Percentiles rank a stretch among this genome's conserved stretches.
These are phyloP conservation scores for Drosophila austrosaltans DNA, from an alignment of 2,888 invertebrate species.

Conservation along the genomic window DNA sequence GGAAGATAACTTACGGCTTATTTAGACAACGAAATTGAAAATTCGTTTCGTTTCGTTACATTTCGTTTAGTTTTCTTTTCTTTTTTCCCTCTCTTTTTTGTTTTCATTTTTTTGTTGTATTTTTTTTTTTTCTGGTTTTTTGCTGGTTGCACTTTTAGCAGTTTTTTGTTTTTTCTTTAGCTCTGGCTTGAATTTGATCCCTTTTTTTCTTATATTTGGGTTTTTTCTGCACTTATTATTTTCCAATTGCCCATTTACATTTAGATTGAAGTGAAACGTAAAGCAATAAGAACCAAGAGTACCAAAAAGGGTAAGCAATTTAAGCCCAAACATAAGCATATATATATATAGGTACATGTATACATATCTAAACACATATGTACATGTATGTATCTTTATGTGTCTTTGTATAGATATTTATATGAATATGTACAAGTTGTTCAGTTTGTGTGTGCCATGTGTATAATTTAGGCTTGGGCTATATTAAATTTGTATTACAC, in stretches of 20 bases:
- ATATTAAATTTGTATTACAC: constrained; percentile 49
- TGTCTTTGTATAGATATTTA: neutral
- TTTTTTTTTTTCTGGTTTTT: constrained; percentile 15
- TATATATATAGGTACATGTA: neutral
- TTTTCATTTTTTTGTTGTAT: neutral
- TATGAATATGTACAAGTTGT: constrained; percentile 9
- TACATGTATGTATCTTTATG: neutral
- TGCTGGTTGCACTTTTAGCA: constrained; percentile 22
- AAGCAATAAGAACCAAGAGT: constrained; percentile 42
- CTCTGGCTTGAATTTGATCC: constrained; percentile 14
- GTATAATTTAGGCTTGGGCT: constrained; percentile 19
- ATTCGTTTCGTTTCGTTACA: constrained; percentile 41
- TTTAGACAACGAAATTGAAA: constrained; percentile 66
- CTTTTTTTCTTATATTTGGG: constrained; percentile 9
- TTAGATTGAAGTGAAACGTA: constrained; percentile 62
- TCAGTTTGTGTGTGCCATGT: neutral
- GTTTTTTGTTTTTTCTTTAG: constrained; percentile 22
- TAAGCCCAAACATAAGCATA: constrained; percentile 9
- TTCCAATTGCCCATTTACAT: constrained; percentile 68
- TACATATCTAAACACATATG: neutral
- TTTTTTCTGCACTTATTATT: constrained; percentile 26
- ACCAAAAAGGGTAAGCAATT: constrained; percentile 27
- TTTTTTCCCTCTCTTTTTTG: neutral
- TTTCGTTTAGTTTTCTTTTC: constrained; percentile 39
- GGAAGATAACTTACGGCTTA: constrained; percentile 57